These are phyloP conservation scores for Pipistrellus pipistrellus DNA, from an alignment of 2,797 vertebrate genomes.

Conservation along the genomic window DNA sequence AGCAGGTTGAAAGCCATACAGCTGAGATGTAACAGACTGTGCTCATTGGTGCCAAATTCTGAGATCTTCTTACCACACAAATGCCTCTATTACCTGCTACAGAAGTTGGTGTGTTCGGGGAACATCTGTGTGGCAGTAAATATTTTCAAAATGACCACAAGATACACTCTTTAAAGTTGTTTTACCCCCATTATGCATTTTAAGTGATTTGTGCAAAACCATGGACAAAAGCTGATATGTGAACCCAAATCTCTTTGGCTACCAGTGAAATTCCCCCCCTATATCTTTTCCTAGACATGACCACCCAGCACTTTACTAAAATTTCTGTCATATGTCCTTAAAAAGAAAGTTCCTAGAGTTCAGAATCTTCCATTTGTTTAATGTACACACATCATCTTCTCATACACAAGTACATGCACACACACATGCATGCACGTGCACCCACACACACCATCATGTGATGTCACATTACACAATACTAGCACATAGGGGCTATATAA, in stretches of 20 bases:
- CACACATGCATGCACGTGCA: neutral
- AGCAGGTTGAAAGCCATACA: neutral
- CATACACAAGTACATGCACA: neutral
- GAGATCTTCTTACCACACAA: neutral
- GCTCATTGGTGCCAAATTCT: neutral
- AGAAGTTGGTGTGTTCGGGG: neutral
- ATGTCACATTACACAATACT: neutral
- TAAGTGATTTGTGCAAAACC: neutral
- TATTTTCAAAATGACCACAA: neutral
- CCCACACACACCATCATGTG: neutral
- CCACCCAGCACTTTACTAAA: neutral
- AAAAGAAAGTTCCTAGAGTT: neutral
- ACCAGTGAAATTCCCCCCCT: neutral
- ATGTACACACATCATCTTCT: neutral
- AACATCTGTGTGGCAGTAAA: neutral
- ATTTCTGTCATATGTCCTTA: neutral
- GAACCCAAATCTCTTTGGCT: neutral
- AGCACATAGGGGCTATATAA: neutral
- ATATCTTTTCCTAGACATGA: neutral
- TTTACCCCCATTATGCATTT: neutral
- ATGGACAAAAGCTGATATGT: neutral
- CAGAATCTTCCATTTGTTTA: neutral
- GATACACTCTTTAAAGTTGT: neutral
- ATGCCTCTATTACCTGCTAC: neutral
- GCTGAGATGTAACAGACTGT: neutral